Percentiles rank a stretch among this genome's conserved stretches.
These are phyloP conservation scores for Sminthurinus aureus DNA, from an alignment of 2,888 invertebrate genomes.

Conservation along the genomic window DNA sequence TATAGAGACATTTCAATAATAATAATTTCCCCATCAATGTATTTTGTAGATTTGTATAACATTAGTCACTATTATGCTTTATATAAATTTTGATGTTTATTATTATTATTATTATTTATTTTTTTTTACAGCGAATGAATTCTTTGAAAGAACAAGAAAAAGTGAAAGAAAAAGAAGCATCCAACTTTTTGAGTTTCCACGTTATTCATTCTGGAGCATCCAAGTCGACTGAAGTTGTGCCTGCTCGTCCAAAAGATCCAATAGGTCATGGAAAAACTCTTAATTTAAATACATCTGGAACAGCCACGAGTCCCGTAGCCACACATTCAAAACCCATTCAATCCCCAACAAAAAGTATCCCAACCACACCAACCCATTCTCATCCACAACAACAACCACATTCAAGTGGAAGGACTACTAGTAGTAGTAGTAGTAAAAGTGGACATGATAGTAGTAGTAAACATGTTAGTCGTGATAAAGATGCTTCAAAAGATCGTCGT, in stretches of 20 bases:
- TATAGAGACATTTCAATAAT: too few species aligned
- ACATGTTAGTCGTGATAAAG: background rate
- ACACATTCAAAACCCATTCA: background rate
- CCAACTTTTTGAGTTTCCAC: conserved; percentile 54
- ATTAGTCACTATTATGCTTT: background rate
- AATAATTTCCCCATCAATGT: too few species aligned
- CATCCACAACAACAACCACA: conserved; percentile 1
- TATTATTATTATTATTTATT: background rate
- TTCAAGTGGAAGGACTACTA: conserved; percentile 5
- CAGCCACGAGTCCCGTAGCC: conserved; percentile 13
- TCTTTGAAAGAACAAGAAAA: conserved; percentile 42
- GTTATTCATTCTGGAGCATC: conserved; percentile 53
- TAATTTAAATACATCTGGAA: background rate
- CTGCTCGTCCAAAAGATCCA: conserved; percentile 55
- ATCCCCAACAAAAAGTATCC: conserved; percentile 28
- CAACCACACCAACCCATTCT: conserved; percentile 17
- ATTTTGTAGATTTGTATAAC: too few species aligned
- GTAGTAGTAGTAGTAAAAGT: conserved; percentile 22
- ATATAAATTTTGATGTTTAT: background rate
- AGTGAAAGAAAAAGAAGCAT: conserved; percentile 4
- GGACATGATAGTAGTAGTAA: conserved; percentile 14
- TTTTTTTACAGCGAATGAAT: conserved; percentile 34
- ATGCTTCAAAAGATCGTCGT: background rate
- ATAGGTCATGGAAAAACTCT: conserved; percentile 41
- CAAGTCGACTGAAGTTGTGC: conserved; percentile 56